Evolutionary conservation across 1,140 invertebrate genomes (phyloP), one percentile per base, ranked within the genome.

Genomic region (Laupala kohalensis): DNA sequence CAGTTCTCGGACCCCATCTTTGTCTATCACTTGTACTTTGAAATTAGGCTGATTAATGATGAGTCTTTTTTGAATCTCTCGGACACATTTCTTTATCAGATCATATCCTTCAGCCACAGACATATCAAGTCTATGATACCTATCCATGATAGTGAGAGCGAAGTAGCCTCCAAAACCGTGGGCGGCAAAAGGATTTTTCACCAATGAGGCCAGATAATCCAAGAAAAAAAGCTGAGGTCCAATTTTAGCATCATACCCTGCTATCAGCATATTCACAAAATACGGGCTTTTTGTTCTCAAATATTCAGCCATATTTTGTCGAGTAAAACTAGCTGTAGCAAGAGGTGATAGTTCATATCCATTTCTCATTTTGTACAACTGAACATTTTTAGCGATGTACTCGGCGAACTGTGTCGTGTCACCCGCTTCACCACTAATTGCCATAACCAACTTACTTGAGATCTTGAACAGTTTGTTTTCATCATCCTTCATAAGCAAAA

Each of bases 331-430:
- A 4, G 96, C 94, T 19, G 96, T 94, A 25, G 95, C 91, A 76
- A 88, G 86, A 3, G 97, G 94, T 19, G 93, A 93, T 66, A 99
- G 80, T 79, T 98, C 96, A 83, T 99, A 99, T 13, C 94, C 96
- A 83, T 99, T 98, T 75, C 96, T 88, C 93, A 99, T 98, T 84
- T 98, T 98, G 79, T 99, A 99, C 0, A 99, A 83, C 74, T 98
- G 95, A 79, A 99, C 92, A 81, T 99, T 99, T 83, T 99, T 98
- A 0, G 92, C 89, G 77, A 99, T 98, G 78, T 96, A 99, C 79
- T 99, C 96, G 23, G 96, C 95, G 84, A 99, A 99, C 78, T 99
- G 96, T 37, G 89, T 91, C 0, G 95, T 94, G 79, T 99, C 97
- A 4, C 97, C 98, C n/a, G 91, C 84, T 81, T 99, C 97, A 67